A percentile compares a stretch with the other conserved stretches of the same genome.
Evolutionary conservation across 2,797 vertebrate genomes (phyloP).

Genomic region (Ptychobarbus kaznakovi): DNA sequence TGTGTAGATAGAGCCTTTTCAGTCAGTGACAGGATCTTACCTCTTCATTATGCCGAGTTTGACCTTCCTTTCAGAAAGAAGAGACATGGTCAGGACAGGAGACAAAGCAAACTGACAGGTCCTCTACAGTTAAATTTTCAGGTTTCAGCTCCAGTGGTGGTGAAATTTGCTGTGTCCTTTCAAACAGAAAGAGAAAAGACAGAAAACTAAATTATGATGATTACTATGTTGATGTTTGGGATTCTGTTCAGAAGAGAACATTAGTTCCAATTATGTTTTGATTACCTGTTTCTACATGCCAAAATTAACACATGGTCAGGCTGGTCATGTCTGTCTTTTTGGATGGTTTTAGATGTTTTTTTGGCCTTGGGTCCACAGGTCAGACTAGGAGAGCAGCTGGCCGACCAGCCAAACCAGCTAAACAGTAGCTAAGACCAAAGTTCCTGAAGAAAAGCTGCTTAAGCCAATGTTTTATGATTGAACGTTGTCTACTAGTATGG

Average conservation of each 20-base stretch:
- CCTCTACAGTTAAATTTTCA: background rate
- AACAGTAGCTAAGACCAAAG: background rate
- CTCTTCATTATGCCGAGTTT: conserved; percentile 1
- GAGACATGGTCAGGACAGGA: background rate
- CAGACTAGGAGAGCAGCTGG: background rate
- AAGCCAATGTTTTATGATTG: background rate
- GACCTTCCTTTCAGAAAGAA: conserved; percentile 31
- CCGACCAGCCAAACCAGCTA: background rate
- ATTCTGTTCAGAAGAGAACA: background rate
- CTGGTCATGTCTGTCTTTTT: background rate
- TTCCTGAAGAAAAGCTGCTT: background rate
- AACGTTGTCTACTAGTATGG: background rate
- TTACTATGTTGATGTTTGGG: background rate
- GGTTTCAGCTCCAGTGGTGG: background rate
- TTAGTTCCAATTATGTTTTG: background rate
- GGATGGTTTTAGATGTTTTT: background rate
- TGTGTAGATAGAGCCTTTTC: background rate
- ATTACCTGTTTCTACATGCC: background rate
- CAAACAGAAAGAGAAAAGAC: background rate
- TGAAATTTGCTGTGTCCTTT: background rate
- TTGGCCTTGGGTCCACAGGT: background rate
- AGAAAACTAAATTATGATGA: background rate
- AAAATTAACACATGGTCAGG: background rate
- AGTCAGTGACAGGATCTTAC: conserved; percentile 42
- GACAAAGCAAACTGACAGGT: conserved; percentile 3